Evolutionary conservation across 2,113 vertebrate species (phyloP).

Genomic region (Catharus minimus): DNA sequence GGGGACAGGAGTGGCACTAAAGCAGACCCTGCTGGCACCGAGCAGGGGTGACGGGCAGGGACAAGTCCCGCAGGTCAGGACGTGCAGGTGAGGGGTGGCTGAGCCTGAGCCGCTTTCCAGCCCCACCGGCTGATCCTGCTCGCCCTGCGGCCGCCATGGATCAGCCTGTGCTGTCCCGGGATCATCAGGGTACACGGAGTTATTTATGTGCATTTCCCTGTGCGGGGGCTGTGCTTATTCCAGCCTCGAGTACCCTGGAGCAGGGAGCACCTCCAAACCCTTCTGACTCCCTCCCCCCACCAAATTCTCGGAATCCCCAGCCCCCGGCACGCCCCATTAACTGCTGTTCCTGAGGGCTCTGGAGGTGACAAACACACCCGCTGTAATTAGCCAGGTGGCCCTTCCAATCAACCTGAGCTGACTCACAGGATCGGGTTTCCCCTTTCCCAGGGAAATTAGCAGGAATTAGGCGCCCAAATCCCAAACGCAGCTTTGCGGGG

Average conservation of each 20-base stretch:
- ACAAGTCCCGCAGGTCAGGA: not conserved
- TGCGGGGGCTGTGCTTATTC: rapidly evolving
- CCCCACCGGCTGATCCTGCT: not conserved
- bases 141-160: not conserved
- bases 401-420: not conserved
- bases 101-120: not conserved
- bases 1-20: not conserved
- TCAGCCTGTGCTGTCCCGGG: not conserved
- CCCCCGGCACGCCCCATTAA: not conserved
- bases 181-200: not conserved
- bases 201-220: not conserved
- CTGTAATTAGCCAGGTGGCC: not conserved
- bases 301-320: rapidly evolving
- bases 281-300: rapidly evolving
- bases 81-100: not conserved
- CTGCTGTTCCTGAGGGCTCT: not conserved
- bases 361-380: not conserved
- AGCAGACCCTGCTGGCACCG: not conserved
- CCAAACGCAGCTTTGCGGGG: rapidly evolving
- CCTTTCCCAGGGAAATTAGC: constrained; percentile 13
- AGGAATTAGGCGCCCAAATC: constrained; percentile 21
- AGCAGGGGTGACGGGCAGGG: not conserved
- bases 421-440: not conserved
- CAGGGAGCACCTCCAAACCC: not conserved
- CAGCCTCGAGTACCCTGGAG: not conserved